Evolutionary conservation across 2,797 vertebrate species (phyloP), one percentile per base, ranked within the genome.

Genomic region (Tympanoctomys barrerae): DNA sequence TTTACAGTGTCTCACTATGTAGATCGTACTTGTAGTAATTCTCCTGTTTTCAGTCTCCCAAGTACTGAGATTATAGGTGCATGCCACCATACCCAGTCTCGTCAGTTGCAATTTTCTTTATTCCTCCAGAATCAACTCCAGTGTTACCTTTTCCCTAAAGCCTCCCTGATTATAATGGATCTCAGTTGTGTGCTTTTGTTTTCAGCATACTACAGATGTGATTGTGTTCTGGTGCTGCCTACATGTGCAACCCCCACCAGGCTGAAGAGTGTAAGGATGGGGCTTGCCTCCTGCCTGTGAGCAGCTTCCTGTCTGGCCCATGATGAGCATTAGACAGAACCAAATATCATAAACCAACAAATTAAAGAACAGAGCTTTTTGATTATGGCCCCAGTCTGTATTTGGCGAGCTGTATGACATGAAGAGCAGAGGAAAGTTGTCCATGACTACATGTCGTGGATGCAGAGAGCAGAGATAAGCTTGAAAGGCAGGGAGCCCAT

Each of bases 201-300:
- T 54, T 21, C 28, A 5, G n/a, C 28, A 3, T 46, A 46, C 2
- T 24, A 77, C 7, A 52, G 26, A 2, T 24, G 5, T 6, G 36
- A 28, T 64, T 26, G 14, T 89, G 1, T 31, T 70, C 2, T 78
- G 16, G 62, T 85, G 42, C 54, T 79, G 13, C 18, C 64, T 33
- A n/a, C 42, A 42, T 0, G 3, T n/a, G 4, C 18, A 24, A 16
- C 0, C n/a, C 21, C 16, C 26, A 42, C 12, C n/a, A 57, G 46
- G 59, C 1, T 28, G 0, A 91, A 89, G 18, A 66, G 7, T 36
- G 66, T 78, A 80, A 61, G 19, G 4, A 36, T 8, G 59, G 49
- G 4, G 36, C 10, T 71, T 21, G 4, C 36, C 28, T 86, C 80
- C 49, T 61, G 49, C 24, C 54, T 24, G 1, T 78, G 39, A 5